Evolutionary conservation across 2,797 vertebrate species (phyloP).

Genomic region (Carcharodon carcharias): DNA sequence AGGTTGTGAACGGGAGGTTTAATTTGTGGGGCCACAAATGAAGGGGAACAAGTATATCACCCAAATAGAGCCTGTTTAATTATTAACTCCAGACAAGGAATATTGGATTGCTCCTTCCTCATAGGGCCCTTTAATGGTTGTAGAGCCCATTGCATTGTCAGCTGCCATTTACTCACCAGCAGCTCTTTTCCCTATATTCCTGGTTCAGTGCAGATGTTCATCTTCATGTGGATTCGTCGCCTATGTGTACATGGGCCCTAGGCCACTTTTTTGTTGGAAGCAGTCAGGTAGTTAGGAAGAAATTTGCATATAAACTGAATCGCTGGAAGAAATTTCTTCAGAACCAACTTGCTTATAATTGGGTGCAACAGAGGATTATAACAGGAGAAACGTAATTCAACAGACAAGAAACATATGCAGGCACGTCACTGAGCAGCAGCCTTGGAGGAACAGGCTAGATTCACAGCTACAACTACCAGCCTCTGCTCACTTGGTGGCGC

Average conservation of each 20-base stretch:
- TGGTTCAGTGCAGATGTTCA: background rate
- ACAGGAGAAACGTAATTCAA: background rate
- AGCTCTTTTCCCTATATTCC: background rate
- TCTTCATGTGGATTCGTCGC: background rate
- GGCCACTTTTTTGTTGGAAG: background rate
- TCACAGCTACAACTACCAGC: background rate
- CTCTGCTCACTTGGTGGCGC: background rate
- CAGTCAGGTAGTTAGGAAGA: background rate
- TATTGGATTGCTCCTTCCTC: background rate
- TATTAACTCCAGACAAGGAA: background rate
- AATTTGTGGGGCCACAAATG: background rate
- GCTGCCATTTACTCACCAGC: background rate
- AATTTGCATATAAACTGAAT: background rate
- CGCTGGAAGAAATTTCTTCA: background rate
- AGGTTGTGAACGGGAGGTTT: background rate
- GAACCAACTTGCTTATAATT: background rate
- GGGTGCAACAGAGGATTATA: background rate
- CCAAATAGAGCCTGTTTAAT: background rate
- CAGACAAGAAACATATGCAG: background rate
- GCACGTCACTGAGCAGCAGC: background rate
- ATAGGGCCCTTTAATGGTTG: background rate
- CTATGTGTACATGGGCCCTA: background rate
- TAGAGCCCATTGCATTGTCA: background rate
- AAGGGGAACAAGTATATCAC: background rate
- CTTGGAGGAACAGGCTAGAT: background rate